phyloP scores from a whole-genome alignment of 2,797 vertebrate species.

The Amazona ochrocephala region DNA sequence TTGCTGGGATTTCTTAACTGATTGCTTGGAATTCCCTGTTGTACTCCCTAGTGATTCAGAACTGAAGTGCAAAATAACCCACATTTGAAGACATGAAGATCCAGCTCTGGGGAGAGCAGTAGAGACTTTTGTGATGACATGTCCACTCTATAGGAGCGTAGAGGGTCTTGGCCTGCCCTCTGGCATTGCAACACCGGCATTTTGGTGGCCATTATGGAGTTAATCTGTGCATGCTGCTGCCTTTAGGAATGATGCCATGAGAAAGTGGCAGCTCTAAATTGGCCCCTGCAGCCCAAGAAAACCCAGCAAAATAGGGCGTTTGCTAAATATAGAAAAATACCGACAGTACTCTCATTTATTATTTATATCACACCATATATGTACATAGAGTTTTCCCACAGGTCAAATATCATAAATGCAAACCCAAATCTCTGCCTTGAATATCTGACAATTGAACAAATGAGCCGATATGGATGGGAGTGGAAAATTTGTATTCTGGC shows the following conservation, averaged over 20 bases:
- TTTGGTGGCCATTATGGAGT: not conserved
- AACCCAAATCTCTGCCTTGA: slow-evolving; percentile 42
- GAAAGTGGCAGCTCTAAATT: slow-evolving; percentile 59
- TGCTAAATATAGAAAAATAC: slow-evolving; percentile 69
- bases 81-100: not conserved
- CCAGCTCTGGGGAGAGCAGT: not conserved
- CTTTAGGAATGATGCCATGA: slow-evolving; percentile 47
- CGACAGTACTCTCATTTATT: slow-evolving; percentile 64
- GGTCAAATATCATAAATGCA: slow-evolving; percentile 62
- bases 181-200: not conserved
- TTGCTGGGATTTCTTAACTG: slow-evolving; percentile 18
- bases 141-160: rapidly evolving
- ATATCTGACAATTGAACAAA: slow-evolving; percentile 58
- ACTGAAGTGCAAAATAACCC: not conserved
- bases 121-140: not conserved
- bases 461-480: slow-evolving; percentile 29
- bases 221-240: not conserved
- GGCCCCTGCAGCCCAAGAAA: slow-evolving; percentile 60
- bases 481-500: slow-evolving; percentile 3
- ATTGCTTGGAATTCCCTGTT: not conserved
- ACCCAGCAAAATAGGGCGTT: slow-evolving; percentile 61
- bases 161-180: not conserved
- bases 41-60: not conserved
- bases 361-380: slow-evolving; percentile 70
- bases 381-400: slow-evolving; percentile 46